Evolutionary conservation across 2,113 vertebrate species (phyloP).

Genomic region (Catagonus wagneri): DNA sequence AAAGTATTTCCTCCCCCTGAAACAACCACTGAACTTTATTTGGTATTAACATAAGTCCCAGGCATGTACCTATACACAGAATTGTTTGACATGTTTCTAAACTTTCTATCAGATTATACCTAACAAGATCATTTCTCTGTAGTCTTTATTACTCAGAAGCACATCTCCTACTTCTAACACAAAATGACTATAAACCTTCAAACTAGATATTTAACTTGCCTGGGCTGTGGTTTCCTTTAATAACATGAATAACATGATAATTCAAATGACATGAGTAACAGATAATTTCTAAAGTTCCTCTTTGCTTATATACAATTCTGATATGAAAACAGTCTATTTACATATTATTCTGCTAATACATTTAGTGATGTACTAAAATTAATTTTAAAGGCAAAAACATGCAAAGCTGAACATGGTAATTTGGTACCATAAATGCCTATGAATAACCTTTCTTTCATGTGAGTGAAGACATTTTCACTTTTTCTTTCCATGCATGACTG

Average conservation of each 20-base stretch:
- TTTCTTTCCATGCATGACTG: neutral
- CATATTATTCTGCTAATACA: neutral
- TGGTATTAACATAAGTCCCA: neutral
- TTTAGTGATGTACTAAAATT: constrained; percentile 14
- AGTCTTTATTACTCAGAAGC: neutral
- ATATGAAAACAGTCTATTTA: neutral
- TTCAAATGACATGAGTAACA: constrained; percentile 26
- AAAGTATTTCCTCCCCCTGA: neutral
- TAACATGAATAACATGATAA: neutral
- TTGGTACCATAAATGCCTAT: constrained; percentile 18
- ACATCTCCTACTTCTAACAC: neutral
- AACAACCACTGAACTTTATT: neutral
- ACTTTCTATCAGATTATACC: neutral
- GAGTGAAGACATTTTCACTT: constrained; percentile 17
- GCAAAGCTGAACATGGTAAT: constrained; percentile 31
- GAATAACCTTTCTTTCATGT: neutral
- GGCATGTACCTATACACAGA: neutral
- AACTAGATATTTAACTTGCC: neutral
- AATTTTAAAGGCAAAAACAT: neutral
- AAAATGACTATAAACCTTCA: neutral
- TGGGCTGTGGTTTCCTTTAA: constrained; percentile 38
- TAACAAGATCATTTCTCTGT: constrained; percentile 7
- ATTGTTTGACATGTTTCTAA: constrained; percentile 40
- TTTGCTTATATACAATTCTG: constrained; percentile 36
- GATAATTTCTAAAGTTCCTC: constrained; percentile 10